phyloP scores from a whole-genome alignment of 2,888 invertebrate genomes.

The Willowsia nigromaculata region DNA sequence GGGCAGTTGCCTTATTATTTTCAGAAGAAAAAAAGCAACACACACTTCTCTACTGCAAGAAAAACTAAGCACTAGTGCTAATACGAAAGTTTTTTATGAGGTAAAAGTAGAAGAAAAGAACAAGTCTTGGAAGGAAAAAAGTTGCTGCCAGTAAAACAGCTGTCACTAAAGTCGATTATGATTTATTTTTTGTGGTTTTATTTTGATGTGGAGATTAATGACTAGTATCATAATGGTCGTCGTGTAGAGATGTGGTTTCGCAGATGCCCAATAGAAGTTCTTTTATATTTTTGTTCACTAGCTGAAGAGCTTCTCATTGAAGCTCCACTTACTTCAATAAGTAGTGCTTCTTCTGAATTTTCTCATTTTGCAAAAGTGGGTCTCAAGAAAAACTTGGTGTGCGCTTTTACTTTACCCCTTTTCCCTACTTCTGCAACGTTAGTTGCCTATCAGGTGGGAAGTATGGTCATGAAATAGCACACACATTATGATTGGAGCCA shows the following conservation, averaged over 20 bases:
- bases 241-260: background rate
- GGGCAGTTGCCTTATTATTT: slow-evolving; percentile 26
- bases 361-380: background rate
- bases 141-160: slow-evolving; percentile 53
- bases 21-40: background rate
- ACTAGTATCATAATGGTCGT: slow-evolving; percentile 13
- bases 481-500: background rate
- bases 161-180: slow-evolving; percentile 71
- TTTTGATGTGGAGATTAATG: slow-evolving; percentile 69
- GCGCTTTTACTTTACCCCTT: background rate
- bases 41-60: too few relatives aligned
- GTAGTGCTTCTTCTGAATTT: background rate
- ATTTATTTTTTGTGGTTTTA: slow-evolving; percentile 67
- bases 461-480: background rate
- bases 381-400: background rate
- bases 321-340: slow-evolving; percentile 25
- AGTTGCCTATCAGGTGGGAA: background rate
- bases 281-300: background rate
- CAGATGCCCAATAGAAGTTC: background rate
- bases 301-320: background rate
- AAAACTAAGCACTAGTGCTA: too few relatives aligned
- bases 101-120: background rate
- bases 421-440: background rate
- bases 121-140: slow-evolving; percentile 12
- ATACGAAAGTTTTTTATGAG: slow-evolving; percentile 14